Conservation (phyloP, 2,113 vertebrate species). For the Marmota monax region DNA sequence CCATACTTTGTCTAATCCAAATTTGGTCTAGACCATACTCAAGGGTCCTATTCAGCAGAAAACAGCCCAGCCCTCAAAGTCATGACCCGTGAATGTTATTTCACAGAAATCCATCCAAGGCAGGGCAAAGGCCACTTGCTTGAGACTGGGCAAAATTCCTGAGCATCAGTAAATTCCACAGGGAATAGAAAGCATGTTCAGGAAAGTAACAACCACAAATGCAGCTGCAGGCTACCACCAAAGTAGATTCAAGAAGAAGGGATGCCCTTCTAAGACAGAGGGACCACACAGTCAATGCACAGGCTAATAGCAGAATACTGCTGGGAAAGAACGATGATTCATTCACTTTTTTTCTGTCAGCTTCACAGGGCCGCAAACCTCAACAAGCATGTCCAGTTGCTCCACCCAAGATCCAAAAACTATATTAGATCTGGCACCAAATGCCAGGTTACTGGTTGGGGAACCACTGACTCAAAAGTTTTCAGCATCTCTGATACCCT, state of each 20-base stretch:
- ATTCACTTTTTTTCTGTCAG: conserved; percentile 56
- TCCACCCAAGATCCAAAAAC: background rate
- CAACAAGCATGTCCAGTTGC: conserved; percentile 49
- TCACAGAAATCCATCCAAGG: conserved; percentile 42
- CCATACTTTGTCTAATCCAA: conserved; percentile 49
- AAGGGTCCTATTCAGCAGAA: conserved; percentile 70
- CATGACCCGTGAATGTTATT: background rate
- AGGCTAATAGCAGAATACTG: background rate
- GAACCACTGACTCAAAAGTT: background rate
- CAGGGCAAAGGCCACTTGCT: conserved; percentile 56
- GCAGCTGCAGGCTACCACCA: conserved; percentile 67
- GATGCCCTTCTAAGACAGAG: conserved; percentile 26
- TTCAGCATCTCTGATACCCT: conserved; percentile 47
- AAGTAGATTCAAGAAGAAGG: background rate
- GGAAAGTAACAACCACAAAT: conserved; percentile 41
- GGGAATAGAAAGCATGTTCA: background rate
- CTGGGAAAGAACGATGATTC: background rate
- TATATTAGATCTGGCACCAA: conserved; percentile 61
- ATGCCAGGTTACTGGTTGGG: conserved; percentile 64
- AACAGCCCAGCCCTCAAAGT: conserved; percentile 69
- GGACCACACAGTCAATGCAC: conserved; percentile 12
- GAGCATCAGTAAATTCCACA: background rate
- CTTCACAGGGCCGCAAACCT: conserved; percentile 51
- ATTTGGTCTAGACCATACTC: conserved; percentile 64
- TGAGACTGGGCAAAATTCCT: conserved; percentile 57